Base-by-base conservation (phyloP, 2,113 vertebrate genomes). In the Rhinolophus ferrumequinum region DNA sequence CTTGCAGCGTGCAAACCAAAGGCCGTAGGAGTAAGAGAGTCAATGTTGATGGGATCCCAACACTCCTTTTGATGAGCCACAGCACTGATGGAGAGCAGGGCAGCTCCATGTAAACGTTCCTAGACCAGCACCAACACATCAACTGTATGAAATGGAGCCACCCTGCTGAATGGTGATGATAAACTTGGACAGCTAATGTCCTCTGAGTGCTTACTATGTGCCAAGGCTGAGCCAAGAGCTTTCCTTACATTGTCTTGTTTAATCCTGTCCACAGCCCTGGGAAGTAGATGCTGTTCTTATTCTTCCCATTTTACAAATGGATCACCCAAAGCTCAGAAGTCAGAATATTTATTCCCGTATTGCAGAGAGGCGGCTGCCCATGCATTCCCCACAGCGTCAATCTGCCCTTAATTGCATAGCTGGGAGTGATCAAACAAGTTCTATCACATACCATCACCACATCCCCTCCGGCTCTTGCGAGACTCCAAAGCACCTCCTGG, bases 341-440 rank as follows among this genome's bases (percentile, higher is more conserved):
- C 75, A 14, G 26, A 76, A 52, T 35, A 1, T 10, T 67, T 41
- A 8, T 28, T 13, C 19, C 69, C 35, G 4, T 1, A 13, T 19
- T 11, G 26, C n/a, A 50, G 35, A 62, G 60, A 62, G 30, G 76
- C 69, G 16, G 38, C 85, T 64, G 76, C 72, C 66, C 28, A 28
- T n/a, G 28, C 60, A 56, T 33, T 33, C 79, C 35, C 79, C 54
- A 21, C 41, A 44, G 80, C 12, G 13, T 97, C 84, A 80, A 50
- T 64, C 83, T 86, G 73, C 52, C 64, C 66, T 86, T 97, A 96
- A 95, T 82, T 94, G 92, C 85, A 77, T 18, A 92, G 81, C 89
- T 56, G 64, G 52, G 50, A 95, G 97, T 94, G 76, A 93, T 38
- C 67, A 41, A 35, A 96, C 97, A 15, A 88, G 96, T 96, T 96